Evolutionary conservation across 1,140 invertebrate genomes (phyloP).

Genomic region (Orussus abietinus): DNA sequence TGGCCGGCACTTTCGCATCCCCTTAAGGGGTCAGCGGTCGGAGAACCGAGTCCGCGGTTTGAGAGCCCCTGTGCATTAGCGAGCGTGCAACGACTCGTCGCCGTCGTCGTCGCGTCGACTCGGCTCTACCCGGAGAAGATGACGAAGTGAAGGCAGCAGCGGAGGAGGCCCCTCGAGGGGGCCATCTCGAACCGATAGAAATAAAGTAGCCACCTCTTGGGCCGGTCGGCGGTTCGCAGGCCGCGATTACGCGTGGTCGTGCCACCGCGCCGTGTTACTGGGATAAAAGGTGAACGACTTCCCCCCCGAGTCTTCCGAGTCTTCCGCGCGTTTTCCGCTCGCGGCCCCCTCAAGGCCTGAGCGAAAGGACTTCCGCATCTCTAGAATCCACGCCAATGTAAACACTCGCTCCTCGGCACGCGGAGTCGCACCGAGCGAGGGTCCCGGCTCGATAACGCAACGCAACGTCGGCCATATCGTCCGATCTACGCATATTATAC

Average conservation of each 20-base stretch:
- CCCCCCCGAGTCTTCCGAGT: slow-evolving; percentile 21
- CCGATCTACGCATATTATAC: no score
- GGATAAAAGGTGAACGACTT: slow-evolving; percentile 56
- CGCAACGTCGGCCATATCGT: background rate
- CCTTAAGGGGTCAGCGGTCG: no score
- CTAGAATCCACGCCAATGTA: no score
- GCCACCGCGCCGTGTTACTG: slow-evolving; percentile 52
- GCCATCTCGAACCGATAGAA: slow-evolving; percentile 42
- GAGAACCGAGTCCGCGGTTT: no score
- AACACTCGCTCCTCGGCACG: no score
- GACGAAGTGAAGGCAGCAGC: slow-evolving; percentile 2
- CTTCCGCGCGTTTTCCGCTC: background rate
- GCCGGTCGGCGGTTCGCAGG: slow-evolving; percentile 21
- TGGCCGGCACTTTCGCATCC: no score
- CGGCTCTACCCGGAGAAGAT: background rate
- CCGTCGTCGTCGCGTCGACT: slow-evolving; percentile 10
- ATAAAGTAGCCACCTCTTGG: slow-evolving; percentile 38
- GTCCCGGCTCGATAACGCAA: no score
- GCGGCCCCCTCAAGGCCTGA: no score
- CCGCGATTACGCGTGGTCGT: slow-evolving; percentile 26
- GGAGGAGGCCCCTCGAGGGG: slow-evolving; percentile 22
- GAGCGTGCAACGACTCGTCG: slow-evolving; percentile 1
- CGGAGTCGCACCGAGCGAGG: no score
- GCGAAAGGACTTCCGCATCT: no score
- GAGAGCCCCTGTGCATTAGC: slow-evolving; percentile 7